These are phyloP conservation scores for Neolamprologus cancellatus DNA, from an alignment of 2,113 vertebrate species.

Conservation along the genomic window DNA sequence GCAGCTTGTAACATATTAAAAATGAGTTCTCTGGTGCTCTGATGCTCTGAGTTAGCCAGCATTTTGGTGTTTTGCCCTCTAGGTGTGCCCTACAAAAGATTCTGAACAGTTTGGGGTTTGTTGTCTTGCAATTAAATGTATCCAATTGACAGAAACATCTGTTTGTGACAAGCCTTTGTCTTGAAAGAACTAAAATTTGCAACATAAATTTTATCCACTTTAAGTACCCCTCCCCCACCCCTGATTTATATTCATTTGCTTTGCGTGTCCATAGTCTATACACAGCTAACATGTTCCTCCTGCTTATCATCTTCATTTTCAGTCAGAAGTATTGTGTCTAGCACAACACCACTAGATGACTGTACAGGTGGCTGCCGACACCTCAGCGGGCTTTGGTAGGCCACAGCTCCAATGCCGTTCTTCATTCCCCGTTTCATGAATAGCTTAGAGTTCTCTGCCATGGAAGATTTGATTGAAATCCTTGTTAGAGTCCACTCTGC, in stretches of 20 bases:
- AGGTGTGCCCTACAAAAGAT: fast-evolving
- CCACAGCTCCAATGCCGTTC: slow-evolving; percentile 80
- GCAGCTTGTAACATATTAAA: background rate
- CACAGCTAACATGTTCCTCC: slow-evolving; percentile 82
- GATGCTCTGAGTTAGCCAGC: background rate
- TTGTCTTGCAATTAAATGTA: background rate
- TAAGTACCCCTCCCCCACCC: background rate
- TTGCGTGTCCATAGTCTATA: slow-evolving; percentile 74
- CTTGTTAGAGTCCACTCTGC: slow-evolving; percentile 65
- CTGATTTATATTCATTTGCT: background rate
- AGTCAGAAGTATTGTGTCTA: slow-evolving; percentile 81
- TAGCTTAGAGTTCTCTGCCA: slow-evolving; percentile 85
- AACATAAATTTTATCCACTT: background rate
- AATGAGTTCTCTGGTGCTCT: background rate
- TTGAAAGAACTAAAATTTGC: background rate
- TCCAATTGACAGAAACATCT: background rate
- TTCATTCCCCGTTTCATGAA: slow-evolving; percentile 84
- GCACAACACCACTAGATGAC: slow-evolving; percentile 70
- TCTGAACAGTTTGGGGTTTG: background rate
- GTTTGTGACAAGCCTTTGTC: background rate
- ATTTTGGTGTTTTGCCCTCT: background rate
- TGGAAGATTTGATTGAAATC: slow-evolving; percentile 79
- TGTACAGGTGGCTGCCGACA: slow-evolving; percentile 70
- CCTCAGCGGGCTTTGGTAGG: slow-evolving; percentile 82
- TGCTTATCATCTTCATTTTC: slow-evolving; percentile 80